Base-by-base conservation (phyloP, 2,888 invertebrate species). In the Pristionchus fissidentatus region DNA sequence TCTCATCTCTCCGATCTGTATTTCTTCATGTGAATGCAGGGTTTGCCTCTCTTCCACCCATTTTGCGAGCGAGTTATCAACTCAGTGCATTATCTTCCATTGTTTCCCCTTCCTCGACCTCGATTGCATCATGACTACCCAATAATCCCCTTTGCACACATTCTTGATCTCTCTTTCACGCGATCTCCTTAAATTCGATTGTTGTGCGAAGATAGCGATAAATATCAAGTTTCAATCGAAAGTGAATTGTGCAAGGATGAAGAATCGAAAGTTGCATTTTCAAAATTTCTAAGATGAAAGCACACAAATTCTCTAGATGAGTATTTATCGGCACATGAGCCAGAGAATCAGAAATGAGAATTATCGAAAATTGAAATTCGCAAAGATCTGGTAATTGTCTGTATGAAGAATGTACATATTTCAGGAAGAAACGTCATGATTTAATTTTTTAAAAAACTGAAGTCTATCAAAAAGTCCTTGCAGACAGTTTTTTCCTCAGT, bases 101-200 rank as follows among this genome's bases (percentile, higher is more conserved):
- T 57, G 26, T 57, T 26, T 57, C 29, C 26, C 10, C 4, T 35
- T 10, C 19, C 32, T 38, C 8, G 19, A 66, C 66, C 66, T 66
- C 66, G 35, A 3, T 66, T 29, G 32, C 38, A 66, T 38, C 66
- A 66, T 66, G 66, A 66, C 66, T 38, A 66, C 8, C 66, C 38
- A 38, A n/a, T 66, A 22, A 66, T 38, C 38, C 38, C n/a, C n/a
- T n/a, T 4, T 8, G 55, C 22, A 4, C 38, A 38, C 38, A 66
- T 66, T 38, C n/a, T 60, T 62, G 66, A 66, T 62, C 62, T 66
- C 22, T 55, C 62, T 62, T 62, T 62, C 62, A 62, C 32, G 29
- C 35, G 29, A 32, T 62, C 62, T 32, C 15, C 10, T 5, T 22
- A n/a, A n/a, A n/a, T 38, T n/a, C 38, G n/a, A 29, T 66, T 66